Conservation (phyloP, 2,797 vertebrate species). For the Otus scops region DNA sequence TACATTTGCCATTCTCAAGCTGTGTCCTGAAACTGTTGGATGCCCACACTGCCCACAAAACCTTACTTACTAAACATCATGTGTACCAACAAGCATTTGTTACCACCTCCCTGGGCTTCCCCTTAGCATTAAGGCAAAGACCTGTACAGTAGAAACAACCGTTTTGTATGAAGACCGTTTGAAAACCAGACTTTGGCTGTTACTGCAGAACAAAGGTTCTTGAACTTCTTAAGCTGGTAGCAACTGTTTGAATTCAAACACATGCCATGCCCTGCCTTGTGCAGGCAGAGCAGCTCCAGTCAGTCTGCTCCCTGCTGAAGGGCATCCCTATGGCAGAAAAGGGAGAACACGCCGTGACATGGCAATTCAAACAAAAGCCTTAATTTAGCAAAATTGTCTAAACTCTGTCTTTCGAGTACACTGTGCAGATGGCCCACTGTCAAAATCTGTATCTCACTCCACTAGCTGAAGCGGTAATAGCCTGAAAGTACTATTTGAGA, state of each 20-base stretch:
- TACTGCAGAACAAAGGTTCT: background rate
- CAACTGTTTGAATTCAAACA: background rate
- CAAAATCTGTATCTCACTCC: background rate
- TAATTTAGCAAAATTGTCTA: background rate
- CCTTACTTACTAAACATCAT: rapidly evolving
- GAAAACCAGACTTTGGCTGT: background rate
- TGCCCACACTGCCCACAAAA: background rate
- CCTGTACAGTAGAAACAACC: background rate
- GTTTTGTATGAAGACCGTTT: background rate
- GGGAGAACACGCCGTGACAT: background rate
- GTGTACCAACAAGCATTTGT: background rate
- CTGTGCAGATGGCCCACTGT: background rate
- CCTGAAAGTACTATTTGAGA: background rate
- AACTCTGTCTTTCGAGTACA: background rate
- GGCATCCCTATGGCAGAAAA: background rate
- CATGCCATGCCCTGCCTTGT: rapidly evolving
- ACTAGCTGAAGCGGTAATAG: background rate
- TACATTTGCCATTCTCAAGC: background rate
- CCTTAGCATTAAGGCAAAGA: background rate
- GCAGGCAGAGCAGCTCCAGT: background rate
- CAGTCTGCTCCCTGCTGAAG: background rate
- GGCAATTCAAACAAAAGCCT: background rate
- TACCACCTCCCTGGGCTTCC: background rate
- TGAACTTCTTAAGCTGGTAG: background rate
- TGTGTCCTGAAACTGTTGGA: background rate